Percentiles rank a stretch among this genome's conserved stretches.
Conservation (phyloP, 2,797 vertebrate species). For the Sebastes iracundus region DNA sequence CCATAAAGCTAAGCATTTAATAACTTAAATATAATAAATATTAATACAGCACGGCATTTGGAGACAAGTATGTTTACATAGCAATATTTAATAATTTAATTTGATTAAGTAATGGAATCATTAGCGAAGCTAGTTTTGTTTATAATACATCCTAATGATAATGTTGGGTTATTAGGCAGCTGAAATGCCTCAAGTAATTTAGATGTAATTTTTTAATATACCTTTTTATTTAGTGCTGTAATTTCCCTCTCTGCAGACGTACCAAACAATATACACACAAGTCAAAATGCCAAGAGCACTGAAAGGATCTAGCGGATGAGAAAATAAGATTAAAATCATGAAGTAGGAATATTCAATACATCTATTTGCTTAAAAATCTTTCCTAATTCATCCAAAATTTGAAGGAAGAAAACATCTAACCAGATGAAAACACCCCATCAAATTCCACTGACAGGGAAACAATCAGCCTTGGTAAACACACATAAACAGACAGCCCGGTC, state of each 20-base stretch:
- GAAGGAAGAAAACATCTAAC: neutral
- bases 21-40: constrained; percentile 1
- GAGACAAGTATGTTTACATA: neutral
- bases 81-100: neutral
- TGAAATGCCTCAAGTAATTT: constrained; percentile 1
- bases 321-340: neutral
- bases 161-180: neutral
- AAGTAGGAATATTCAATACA: neutral
- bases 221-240: neutral
- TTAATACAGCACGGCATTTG: neutral
- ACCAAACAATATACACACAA: neutral
- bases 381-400: neutral
- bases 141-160: constrained; percentile 6
- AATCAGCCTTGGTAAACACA: neutral
- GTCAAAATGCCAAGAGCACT: neutral
- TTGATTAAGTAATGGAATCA: neutral
- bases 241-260: neutral
- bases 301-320: neutral
- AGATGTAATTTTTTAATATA: neutral
- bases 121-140: neutral
- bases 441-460: constrained; percentile 6
- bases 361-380: neutral
- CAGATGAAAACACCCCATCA: constrained; percentile 13
- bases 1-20: neutral
- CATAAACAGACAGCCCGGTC: neutral